Percentiles rank a stretch among this genome's conserved stretches.
phyloP scores from a whole-genome alignment of 2,888 invertebrate species.

The Caenorhabditis plicata region DNA sequence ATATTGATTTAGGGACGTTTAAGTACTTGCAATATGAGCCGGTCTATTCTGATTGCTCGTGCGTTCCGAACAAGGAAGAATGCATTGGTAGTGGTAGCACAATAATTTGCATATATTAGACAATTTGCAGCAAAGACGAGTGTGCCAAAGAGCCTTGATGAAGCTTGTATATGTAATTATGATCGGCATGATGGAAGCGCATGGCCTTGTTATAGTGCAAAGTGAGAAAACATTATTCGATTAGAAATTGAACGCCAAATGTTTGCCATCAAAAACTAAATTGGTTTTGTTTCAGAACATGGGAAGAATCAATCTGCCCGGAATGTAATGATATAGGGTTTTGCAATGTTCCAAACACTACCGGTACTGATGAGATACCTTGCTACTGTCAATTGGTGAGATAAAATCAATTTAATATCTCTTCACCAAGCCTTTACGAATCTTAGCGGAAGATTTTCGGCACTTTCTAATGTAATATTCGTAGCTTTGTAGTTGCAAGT shows the following conservation, averaged over 20 bases:
- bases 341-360: slow-evolving; percentile 62
- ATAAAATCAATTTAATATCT: too few relatives aligned
- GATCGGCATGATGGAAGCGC: slow-evolving; percentile 58
- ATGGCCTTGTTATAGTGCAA: slow-evolving; percentile 61
- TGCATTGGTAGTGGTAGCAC: slow-evolving; percentile 44
- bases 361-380: slow-evolving; percentile 53
- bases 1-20: slow-evolving; percentile 53
- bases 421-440: too few relatives aligned
- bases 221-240: too few relatives aligned
- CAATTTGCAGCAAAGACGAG: slow-evolving; percentile 26
- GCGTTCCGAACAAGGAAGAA: slow-evolving; percentile 36
- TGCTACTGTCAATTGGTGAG: slow-evolving; percentile 59
- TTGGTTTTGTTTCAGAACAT: slow-evolving; percentile 44
- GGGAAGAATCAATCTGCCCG: slow-evolving; percentile 56
- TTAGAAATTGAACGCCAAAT: too few relatives aligned
- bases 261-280: too few relatives aligned
- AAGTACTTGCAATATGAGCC: slow-evolving; percentile 63
- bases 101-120: background rate
- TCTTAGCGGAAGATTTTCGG: too few relatives aligned
- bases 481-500: too few relatives aligned
- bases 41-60: slow-evolving; percentile 59
- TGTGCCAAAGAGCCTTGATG: slow-evolving; percentile 38
- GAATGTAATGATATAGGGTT: slow-evolving; percentile 63
- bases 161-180: slow-evolving; percentile 60
- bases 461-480: too few relatives aligned